Conservation (phyloP, 1,140 invertebrate genomes). For the Diachasmimorpha longicaudata region DNA sequence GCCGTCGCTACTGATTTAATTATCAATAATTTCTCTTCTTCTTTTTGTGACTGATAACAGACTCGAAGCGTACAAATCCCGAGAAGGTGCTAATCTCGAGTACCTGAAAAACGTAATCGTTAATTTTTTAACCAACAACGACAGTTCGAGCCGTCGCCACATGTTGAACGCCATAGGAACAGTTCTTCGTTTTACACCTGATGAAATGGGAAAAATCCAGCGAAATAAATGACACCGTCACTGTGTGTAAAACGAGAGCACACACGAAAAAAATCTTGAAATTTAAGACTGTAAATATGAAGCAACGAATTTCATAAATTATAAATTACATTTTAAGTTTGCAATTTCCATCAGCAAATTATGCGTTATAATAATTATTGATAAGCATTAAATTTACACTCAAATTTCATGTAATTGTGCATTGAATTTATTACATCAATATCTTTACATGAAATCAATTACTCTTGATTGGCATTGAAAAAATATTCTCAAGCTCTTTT, state of each 20-base stretch:
- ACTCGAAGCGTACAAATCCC: conserved; percentile 75
- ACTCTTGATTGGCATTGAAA: conserved; percentile 36
- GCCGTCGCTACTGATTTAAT: too few relatives aligned
- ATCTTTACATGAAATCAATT: conserved; percentile 32
- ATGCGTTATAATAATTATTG: too few relatives aligned
- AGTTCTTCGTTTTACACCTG: conserved; percentile 78
- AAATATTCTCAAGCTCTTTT: conserved; percentile 37
- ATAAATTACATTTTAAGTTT: too few relatives aligned
- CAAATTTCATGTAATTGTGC: conserved; percentile 21
- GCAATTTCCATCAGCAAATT: too few relatives aligned
- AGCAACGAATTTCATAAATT: not conserved
- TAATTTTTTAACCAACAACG: conserved; percentile 77
- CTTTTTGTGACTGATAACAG: conserved; percentile 56
- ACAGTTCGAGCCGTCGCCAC: conserved; percentile 73
- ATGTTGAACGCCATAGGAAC: conserved; percentile 90
- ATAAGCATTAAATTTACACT: not conserved
- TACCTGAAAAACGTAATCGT: conserved; percentile 91
- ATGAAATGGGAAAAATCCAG: conserved; percentile 69
- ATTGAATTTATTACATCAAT: conserved; percentile 35
- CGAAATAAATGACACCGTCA: conserved; percentile 39
- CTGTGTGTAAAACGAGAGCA: not conserved
- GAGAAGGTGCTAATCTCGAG: conserved; percentile 86
- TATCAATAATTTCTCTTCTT: conserved; percentile 6
- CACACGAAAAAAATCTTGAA: not conserved
- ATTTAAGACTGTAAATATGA: not conserved